Evolutionary conservation across 2,888 invertebrate genomes (phyloP), one percentile per base, ranked within the genome.

Genomic region (Euzetes globulus): DNA sequence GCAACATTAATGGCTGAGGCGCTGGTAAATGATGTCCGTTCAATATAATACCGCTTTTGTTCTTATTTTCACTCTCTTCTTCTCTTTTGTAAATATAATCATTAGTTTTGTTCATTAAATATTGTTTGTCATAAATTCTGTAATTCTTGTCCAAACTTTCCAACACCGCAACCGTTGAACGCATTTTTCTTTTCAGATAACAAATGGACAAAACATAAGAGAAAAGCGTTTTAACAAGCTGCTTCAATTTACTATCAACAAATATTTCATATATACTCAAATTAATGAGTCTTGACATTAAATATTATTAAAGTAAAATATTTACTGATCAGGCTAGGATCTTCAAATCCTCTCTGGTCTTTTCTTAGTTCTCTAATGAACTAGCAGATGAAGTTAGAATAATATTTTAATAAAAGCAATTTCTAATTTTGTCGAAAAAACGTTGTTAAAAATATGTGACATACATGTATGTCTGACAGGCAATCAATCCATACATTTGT

Each of bases 61-160:
- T 65, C 15, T 7, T 60, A 29, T 65, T 65, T 65, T 19, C 9
- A 17, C 6, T 29, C 3, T 29, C n/a, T 9, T 15, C n/a, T 4
- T 65, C 37, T 37, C 15, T 17, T 58, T 19, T 58, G 13, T 58
- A 19, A 58, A 50, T 58, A 27, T 58, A 27, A 27, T 58, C 27
- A 58, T 58, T 58, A 27, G 58, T 58, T 58, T 58, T 58, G 27
- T 58, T 58, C 15, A 58, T 27, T 58, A 58, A 27, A 27, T 27
- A 15, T 13, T 58, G 58, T 58, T 27, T 58, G 9, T 58, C 58
- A 58, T 27, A 27, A n/a, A 58, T 27, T 58, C 17, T 58, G 58
- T 58, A 27, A 58, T 58, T 27, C 27, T 13, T 25, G 25, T 58
- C 27, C 25, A 58, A 27, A 58, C 6, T 15, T 4, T 58, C 58